Evolutionary conservation across 2,113 vertebrate genomes (phyloP), one percentile per base, ranked within the genome.

Genomic region (Macrotus californicus): DNA sequence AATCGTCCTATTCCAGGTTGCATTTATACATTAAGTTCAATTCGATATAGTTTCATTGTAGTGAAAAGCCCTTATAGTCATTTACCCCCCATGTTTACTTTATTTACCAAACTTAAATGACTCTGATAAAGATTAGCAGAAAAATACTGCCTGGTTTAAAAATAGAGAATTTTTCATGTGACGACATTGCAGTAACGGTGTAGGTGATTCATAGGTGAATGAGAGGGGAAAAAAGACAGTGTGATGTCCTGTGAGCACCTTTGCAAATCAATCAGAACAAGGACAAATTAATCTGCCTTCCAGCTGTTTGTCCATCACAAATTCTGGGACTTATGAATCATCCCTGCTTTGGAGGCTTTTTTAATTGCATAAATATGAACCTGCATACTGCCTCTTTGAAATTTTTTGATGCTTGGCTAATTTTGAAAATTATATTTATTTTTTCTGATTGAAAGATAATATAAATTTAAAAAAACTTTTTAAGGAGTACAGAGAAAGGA

Each of bases 281-380:
- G 80, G 84, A 72, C 54, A 95, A 69, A 91, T 94, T 91, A 91
- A 94, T 91, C 93, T 95, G 88, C 85, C 43, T 2, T 82, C 91
- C 94, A 96, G 94, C 96, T 97, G 96, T 96, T 95, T 95, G 75
- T 66, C 82, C 79, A 91, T 85, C 43, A 11, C 72, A 92, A 61
- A 66, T 88, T 82, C 83, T 94, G 89, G 94, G 52, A 86, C 77
- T 94, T 94, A 82, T 92, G 94, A 96, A 85, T 91, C 95, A 79
- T 87, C 85, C 88, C 73, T 95, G 39, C 87, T 97, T 96, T 61
- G 93, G 91, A 88, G 14, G 29, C 10, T 54, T 52, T 69, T 69
- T 72, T 75, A 59, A 88, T 92, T 88, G 29, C 34, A 69, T 61
- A 95, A 91, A 95, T 95, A 94, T 81, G 86, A 96, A 83, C 56